Percentiles rank a stretch among this genome's conserved stretches.
These are phyloP conservation scores for Nemapogon koenigi DNA, from an alignment of 2,888 invertebrate genomes.

Conservation along the genomic window DNA sequence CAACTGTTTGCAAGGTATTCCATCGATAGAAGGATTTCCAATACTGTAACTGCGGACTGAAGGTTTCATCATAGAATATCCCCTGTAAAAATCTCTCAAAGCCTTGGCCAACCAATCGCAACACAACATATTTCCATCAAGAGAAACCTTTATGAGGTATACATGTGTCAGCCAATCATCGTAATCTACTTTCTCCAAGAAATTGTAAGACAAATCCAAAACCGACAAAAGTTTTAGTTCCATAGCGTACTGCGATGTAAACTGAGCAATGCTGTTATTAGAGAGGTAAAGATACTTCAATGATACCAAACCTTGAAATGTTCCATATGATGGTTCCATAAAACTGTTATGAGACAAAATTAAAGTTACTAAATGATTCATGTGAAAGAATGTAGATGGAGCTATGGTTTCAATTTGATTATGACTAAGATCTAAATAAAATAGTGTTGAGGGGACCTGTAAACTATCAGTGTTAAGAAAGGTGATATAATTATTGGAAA, in stretches of 20 bases:
- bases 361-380: slow-evolving; percentile 31
- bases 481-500: slow-evolving; percentile 35
- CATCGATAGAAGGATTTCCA: slow-evolving; percentile 31
- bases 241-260: slow-evolving; percentile 39
- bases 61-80: slow-evolving; percentile 40
- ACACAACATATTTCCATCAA: slow-evolving; percentile 41
- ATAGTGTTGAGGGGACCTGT: slow-evolving; percentile 29
- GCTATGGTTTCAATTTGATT: slow-evolving; percentile 32
- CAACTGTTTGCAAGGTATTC: slow-evolving; percentile 33
- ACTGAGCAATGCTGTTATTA: slow-evolving; percentile 27
- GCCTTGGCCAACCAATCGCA: slow-evolving; percentile 43
- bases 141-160: slow-evolving; percentile 27
- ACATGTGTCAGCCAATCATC: slow-evolving; percentile 38
- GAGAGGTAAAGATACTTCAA: slow-evolving; percentile 28
- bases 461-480: slow-evolving; percentile 30
- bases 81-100: slow-evolving; percentile 36
- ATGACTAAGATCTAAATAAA: slow-evolving; percentile 31
- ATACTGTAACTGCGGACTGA: slow-evolving; percentile 20
- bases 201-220: slow-evolving; percentile 35
- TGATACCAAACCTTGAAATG: slow-evolving; percentile 31
- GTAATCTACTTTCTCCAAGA: slow-evolving; percentile 29
- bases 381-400: slow-evolving; percentile 33
- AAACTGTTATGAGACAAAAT: slow-evolving; percentile 34
- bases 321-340: slow-evolving; percentile 32
- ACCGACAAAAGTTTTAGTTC: slow-evolving; percentile 34